phyloP scores from a whole-genome alignment of 2,888 invertebrate species.

The Clitarchus hookeri region DNA sequence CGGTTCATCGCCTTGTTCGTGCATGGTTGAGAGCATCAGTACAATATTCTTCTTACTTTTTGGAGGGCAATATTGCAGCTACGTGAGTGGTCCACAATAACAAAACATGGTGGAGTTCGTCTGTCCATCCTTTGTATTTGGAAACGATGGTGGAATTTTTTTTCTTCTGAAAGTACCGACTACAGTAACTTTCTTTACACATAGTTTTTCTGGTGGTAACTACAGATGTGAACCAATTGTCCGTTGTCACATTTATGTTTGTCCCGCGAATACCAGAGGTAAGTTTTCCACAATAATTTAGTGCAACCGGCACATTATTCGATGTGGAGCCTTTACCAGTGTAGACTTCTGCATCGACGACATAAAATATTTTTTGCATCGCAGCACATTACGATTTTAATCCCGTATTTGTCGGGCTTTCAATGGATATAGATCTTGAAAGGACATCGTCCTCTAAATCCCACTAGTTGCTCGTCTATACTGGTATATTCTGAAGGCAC shows the following conservation, averaged over 20 bases:
- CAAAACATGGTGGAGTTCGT: background rate
- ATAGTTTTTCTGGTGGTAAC: background rate
- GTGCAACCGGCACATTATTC: background rate
- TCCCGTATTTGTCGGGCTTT: background rate
- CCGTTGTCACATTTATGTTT: background rate
- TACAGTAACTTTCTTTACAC: background rate
- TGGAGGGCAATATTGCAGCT: background rate
- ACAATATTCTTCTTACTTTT: background rate
- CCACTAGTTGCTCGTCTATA: background rate
- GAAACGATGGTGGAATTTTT: background rate
- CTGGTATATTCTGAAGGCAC: background rate
- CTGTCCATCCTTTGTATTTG: background rate
- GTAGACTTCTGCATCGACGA: background rate
- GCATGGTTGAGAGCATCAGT: constrained; percentile 6
- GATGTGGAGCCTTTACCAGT: background rate
- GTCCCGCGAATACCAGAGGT: background rate
- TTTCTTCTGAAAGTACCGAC: background rate
- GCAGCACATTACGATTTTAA: background rate
- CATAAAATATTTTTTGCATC: background rate
- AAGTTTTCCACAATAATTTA: background rate
- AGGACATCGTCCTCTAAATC: background rate
- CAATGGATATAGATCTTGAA: background rate
- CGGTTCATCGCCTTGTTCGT: background rate
- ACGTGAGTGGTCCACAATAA: background rate
- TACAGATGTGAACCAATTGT: constrained; percentile 15